A percentile compares a stretch with the other conserved stretches of the same genome.
These are phyloP conservation scores for Drosophila emarginata DNA, from an alignment of 2,888 invertebrate species.

Conservation along the genomic window DNA sequence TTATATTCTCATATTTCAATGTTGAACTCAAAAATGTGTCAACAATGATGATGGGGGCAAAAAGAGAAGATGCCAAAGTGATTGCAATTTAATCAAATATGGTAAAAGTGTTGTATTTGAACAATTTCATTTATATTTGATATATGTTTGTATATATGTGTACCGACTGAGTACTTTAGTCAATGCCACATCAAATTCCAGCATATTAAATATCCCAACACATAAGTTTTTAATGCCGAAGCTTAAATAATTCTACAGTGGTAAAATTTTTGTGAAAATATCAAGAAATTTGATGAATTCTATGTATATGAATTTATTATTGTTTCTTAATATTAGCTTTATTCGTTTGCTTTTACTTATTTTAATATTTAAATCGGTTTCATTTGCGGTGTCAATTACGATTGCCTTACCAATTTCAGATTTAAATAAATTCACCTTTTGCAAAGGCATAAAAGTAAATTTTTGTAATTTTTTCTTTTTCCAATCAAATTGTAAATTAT, in stretches of 20 bases:
- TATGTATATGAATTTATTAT: too few relatives aligned
- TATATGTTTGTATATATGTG: neutral
- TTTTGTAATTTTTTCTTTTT: neutral
- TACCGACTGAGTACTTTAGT: neutral
- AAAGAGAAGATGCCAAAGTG: conserved; percentile 9
- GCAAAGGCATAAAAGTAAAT: neutral
- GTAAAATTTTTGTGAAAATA: too few relatives aligned
- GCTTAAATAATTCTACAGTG: too few relatives aligned
- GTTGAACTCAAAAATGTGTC: conserved; percentile 59
- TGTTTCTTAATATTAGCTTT: too few relatives aligned
- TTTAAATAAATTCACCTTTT: neutral
- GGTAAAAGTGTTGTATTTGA: conserved; percentile 26
- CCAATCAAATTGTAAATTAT: neutral
- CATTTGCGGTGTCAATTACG: neutral
- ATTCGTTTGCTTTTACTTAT: neutral
- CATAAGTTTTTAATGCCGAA: too few relatives aligned
- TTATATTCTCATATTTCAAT: conserved; percentile 47
- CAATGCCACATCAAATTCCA: conserved; percentile 17
- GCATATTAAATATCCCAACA: neutral
- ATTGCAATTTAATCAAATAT: conserved; percentile 59
- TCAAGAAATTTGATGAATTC: too few relatives aligned
- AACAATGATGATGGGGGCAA: conserved; percentile 36
- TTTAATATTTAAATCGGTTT: neutral
- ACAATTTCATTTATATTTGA: conserved; percentile 39
- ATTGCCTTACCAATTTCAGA: neutral